Base-by-base conservation (phyloP, 2,888 invertebrate genomes). In the Gisinianus flammeolus region DNA sequence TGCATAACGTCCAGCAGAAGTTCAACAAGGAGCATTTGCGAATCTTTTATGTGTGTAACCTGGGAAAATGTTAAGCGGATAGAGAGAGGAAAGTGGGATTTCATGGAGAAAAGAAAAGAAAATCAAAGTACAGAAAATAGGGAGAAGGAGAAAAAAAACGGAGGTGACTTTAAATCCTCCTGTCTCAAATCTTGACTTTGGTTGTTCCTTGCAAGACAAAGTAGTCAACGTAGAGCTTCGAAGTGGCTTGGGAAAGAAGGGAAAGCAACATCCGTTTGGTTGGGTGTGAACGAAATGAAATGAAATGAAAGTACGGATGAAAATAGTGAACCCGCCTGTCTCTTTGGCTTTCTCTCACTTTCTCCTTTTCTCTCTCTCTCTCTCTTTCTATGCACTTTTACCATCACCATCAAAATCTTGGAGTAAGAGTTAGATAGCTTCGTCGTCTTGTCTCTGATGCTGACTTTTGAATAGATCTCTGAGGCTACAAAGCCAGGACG, bases 391-490 rank as follows among this genome's bases (percentile, higher is more conserved):
- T 6, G 8, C 33, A 12, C 26, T 28, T 26, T 64, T 22, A 66
- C 66, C 19, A 66, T 26, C 16, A 66, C 22, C n/a, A 68, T n/a
- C 28, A 24, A 28, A n/a, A 35, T 24, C 1, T 44, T 28, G 71
- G 22, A 68, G 44, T 44, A 3, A 22, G 24, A 26, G 68, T 35
- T 24, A 35, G 68, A 68, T 67, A 16, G 5, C 64, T 64, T 28
- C 26, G 16, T 64, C 22, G 19, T 58, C 28, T 69, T 69, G 31
- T 22, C 24, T 35, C 35, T 33, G 30, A 67, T 35, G 24, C 44
- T 69, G 69, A 69, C 69, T 69, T 69, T 69, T 69, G 69, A 62
- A 62, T 10, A 3, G 26, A 19, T 16, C 19, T 6, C 19, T 2
- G 8, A 6, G 12, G 16, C 44, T 44, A 16, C 19, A 16, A 12